phyloP scores from a whole-genome alignment of 2,797 vertebrate genomes.

The Scleropages formosus region DNA sequence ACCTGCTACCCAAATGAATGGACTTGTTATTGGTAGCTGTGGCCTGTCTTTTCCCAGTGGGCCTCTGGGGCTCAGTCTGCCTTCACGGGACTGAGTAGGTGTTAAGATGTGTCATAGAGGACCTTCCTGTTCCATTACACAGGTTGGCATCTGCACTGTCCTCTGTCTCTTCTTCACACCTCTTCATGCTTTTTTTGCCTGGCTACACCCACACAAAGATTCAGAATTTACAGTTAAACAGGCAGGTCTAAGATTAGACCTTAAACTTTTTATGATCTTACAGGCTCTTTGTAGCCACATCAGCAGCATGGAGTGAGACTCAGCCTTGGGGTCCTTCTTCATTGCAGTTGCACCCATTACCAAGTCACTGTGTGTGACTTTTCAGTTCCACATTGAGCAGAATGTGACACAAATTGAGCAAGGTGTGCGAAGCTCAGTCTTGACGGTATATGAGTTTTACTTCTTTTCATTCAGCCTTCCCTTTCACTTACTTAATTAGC shows the following conservation, averaged over 20 bases:
- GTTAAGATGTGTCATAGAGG: conserved; percentile 78
- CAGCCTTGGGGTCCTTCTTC: background rate
- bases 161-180: conserved; percentile 89
- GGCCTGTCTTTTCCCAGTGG: conserved; percentile 57
- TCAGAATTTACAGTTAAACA: too few relatives aligned
- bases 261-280: background rate
- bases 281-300: background rate
- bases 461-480: too few relatives aligned
- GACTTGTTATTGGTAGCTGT: conserved; percentile 42
- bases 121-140: conserved; percentile 74
- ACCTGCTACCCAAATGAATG: conserved; percentile 28
- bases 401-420: too few relatives aligned
- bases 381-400: too few relatives aligned
- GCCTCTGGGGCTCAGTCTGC: conserved; percentile 65
- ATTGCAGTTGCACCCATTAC: background rate
- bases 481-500: too few relatives aligned
- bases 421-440: too few relatives aligned
- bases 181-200: conserved; percentile 86
- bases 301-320: background rate
- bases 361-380: background rate
- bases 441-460: too few relatives aligned
- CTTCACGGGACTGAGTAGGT: conserved; percentile 75
- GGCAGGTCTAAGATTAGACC: background rate
- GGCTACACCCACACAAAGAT: conserved; percentile 47
- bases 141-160: conserved; percentile 89